Evolutionary conservation across 2,797 vertebrate species (phyloP), one percentile per base, ranked within the genome.

Genomic region (Sphenodon punctatus): DNA sequence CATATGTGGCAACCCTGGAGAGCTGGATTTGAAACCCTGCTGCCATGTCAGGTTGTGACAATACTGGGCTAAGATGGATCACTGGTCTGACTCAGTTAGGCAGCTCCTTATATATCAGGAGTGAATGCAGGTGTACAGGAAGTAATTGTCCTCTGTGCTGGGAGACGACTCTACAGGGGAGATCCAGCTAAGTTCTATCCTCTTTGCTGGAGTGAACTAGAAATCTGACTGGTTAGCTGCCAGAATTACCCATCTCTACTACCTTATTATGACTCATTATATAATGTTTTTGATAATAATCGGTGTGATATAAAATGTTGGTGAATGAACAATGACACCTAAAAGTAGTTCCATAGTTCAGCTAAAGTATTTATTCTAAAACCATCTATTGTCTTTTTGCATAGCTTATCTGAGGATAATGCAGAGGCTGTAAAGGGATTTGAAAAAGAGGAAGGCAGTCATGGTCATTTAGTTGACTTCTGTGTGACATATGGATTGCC

Each of bases 71-170:
- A n/a, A n/a, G n/a, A n/a, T n/a, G n/a, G n/a, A n/a, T n/a, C n/a
- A n/a, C n/a, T n/a, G n/a, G n/a, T n/a, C n/a, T n/a, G n/a, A n/a
- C n/a, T n/a, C n/a, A n/a, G n/a, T n/a, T n/a, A n/a, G n/a, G n/a
- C n/a, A n/a, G n/a, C n/a, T n/a, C n/a, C n/a, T n/a, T n/a, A n/a
- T n/a, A n/a, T n/a, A n/a, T n/a, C n/a, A n/a, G n/a, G n/a, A n/a
- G n/a, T n/a, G n/a, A n/a, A n/a, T n/a, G n/a, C n/a, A n/a, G n/a
- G n/a, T n/a, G n/a, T n/a, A n/a, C n/a, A n/a, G n/a, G n/a, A n/a
- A n/a, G n/a, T n/a, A n/a, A n/a, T n/a, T n/a, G n/a, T 1, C 4
- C 10, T 17, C 22, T 0, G 1, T 0, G 45, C 20, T 1, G 0
- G 30, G 1, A 42, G 4, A 13, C 69, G 5, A 15, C 3, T 4